Conservation (phyloP, 2,888 invertebrate genomes). For the Diarsia rubi region DNA sequence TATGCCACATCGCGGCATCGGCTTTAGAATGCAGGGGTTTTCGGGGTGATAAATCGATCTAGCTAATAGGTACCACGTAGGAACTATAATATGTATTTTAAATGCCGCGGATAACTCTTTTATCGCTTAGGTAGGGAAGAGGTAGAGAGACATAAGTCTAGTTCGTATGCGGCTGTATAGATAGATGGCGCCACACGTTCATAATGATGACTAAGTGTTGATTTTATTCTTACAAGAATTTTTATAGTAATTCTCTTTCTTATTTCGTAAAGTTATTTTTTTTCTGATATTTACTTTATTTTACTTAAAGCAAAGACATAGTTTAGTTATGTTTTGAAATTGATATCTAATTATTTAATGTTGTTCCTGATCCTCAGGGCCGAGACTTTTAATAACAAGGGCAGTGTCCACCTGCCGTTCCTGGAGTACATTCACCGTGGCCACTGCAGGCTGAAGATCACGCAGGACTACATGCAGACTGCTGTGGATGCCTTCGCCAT, state of each 20-base stretch:
- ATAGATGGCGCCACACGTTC: conserved; percentile 3
- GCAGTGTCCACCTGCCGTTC: conserved; percentile 78
- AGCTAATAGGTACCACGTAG: no score
- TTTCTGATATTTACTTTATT: background rate
- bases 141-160: background rate
- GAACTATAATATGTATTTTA: no score
- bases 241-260: background rate
- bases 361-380: conserved; percentile 67
- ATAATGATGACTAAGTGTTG: background rate
- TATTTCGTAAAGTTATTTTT: background rate
- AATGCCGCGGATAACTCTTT: no score
- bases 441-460: conserved; percentile 75
- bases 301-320: background rate
- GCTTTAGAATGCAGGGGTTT: no score
- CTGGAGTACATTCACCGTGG: conserved; percentile 76
- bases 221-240: background rate
- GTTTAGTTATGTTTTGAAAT: background rate
- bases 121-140: no score
- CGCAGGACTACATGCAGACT: conserved; percentile 84
- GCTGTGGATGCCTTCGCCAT: conserved; percentile 86
- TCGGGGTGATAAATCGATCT: no score
- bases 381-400: conserved; percentile 77
- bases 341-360: background rate
- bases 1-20: no score
- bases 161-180: background rate